Evolutionary conservation across 2,113 vertebrate species (phyloP), one percentile per base, ranked within the genome.

Genomic region (Gavialis gangeticus): DNA sequence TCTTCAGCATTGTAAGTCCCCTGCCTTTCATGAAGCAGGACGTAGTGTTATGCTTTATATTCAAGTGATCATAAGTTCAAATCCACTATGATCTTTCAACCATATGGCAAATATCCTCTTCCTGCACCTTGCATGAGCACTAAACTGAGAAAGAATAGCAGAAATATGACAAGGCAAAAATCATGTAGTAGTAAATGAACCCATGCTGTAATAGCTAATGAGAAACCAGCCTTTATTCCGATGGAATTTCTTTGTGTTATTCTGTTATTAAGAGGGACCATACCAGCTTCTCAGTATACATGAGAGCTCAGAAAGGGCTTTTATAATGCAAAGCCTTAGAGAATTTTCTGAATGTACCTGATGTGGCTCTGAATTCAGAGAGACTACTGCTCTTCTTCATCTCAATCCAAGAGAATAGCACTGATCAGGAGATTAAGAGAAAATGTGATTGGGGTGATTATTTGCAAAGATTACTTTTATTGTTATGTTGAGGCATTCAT

Each of bases 371-470:
- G 91, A 93, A 96, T 94, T 88, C 92, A 64, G 64, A 69, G 57
- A 89, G 84, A 90, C 92, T 94, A 90, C 91, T 92, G 90, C 83
- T 95, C 79, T 79, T 93, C 92, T 93, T 97, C 91, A 94, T 95
- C 96, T 87, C 84, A 91, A 83, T 94, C 93, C 96, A 96, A 94
- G 64, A 79, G 63, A 91, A 94, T 71, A 89, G 57, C 73, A 93
- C 91, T 91, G 90, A 94, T 91, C 69, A 94, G 94, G 8, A 91
- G 91, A 92, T 79, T 95, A 94, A 95, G 90, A 88, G 94, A 97
- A 96, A 89, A 90, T 77, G 79, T 95, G 94, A 94, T 94, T 94
- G 91, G 88, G 69, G 69, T 89, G 94, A 96, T 95, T 94, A 94
- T 76, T 96, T 8, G 0, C 25, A 69, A 77, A 95, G 84, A 96